These are phyloP conservation scores for Latrodectus elegans DNA, from an alignment of 2,888 invertebrate species.

Conservation along the genomic window DNA sequence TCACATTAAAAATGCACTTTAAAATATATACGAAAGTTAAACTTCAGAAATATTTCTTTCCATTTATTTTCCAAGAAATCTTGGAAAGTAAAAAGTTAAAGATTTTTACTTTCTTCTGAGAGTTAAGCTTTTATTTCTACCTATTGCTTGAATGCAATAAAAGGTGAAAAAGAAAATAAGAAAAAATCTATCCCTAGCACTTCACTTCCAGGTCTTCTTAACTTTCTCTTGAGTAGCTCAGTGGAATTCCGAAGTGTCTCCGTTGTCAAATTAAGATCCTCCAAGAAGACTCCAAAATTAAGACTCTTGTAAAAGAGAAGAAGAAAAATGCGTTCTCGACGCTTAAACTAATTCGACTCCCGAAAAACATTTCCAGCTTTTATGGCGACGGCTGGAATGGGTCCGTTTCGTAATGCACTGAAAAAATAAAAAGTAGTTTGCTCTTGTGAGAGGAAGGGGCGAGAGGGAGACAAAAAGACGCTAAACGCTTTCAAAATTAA, in stretches of 20 bases:
- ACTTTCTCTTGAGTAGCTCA: neutral
- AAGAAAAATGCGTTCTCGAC: neutral
- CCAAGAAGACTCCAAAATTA: neutral
- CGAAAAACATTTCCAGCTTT: slow-evolving; percentile 7
- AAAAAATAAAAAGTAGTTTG: neutral
- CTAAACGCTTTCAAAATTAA: slow-evolving; percentile 61
- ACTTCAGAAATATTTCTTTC: too few relatives aligned
- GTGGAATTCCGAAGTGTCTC: slow-evolving; percentile 5
- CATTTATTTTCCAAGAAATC: too few relatives aligned
- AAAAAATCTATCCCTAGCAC: too few relatives aligned
- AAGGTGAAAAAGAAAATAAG: too few relatives aligned
- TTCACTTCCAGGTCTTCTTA: neutral
- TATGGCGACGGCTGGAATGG: neutral
- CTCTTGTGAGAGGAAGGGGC: neutral
- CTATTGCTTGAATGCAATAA: too few relatives aligned
- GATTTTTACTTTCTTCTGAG: too few relatives aligned
- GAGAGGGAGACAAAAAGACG: slow-evolving; percentile 13
- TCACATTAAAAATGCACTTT: too few relatives aligned
- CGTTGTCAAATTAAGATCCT: slow-evolving; percentile 5
- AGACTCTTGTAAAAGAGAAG: neutral
- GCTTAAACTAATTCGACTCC: slow-evolving; percentile 3
- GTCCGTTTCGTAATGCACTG: too few relatives aligned
- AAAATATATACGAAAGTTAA: too few relatives aligned
- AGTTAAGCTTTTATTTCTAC: too few relatives aligned
- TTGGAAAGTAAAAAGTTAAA: too few relatives aligned